Evolutionary conservation across 2,888 invertebrate genomes (phyloP), one percentile per base, ranked within the genome.

Genomic region (Azorinus chamasolen): DNA sequence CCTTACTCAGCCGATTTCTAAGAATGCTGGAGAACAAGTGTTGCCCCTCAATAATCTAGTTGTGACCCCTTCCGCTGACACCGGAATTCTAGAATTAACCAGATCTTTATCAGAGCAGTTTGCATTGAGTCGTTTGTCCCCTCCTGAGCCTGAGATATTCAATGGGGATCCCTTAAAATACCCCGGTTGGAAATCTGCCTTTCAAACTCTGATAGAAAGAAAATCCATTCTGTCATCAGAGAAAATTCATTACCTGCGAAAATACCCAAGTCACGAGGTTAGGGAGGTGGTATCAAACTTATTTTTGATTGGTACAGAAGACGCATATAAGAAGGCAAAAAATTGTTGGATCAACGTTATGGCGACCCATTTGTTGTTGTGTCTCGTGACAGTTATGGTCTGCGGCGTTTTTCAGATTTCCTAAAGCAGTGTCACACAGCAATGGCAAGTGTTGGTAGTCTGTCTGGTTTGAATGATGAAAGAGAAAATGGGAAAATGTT

Each of bases 401-500:
- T 77, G 14, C 10, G 66, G 16, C 50, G 53, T 6, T 72, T 72
- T 54, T n/a, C 77, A 59, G 77, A 81, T 41, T 80, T 81, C 27
- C 53, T 81, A 16, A 61, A 64, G n/a, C 62, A 66, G 32, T 74
- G 80, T 45, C 25, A 69, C 16, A 51, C 50, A 39, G 80, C 75
- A n/a, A 73, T 76, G 76, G 22, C 20, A 2, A 46, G 22, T 39
- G 24, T 76, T 32, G n/a, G 24, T n/a, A 50, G 58, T 55, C 39
- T 76, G 0, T 6, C 25, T 12, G 45, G 76, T 27, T 46, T 84
- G 0, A 53, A 82, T 57, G 79, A 84, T 48, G 54, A 61, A 2
- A 39, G 48, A 27, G 80, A 84, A 66, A 81, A 85, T 53, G 41
- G 70, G 24, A 83, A 83, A 37, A 24, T 79, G 0, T 32, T 83